A percentile compares a stretch with the other conserved stretches of the same genome.
Conservation (phyloP, 2,888 invertebrate genomes). For the Syritta pipiens region DNA sequence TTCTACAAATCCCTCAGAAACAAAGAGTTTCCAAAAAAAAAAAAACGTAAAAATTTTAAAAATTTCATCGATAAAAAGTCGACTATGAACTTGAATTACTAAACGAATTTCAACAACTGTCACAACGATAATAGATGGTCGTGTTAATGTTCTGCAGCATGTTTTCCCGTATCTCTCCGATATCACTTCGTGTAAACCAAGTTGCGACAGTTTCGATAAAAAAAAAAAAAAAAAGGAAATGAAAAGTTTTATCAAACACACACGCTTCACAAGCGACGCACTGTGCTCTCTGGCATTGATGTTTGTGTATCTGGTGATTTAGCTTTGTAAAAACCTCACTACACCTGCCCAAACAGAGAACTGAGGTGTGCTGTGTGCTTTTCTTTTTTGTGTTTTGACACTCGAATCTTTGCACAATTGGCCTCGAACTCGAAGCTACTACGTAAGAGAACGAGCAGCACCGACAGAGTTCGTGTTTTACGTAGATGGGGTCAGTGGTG, state of each 20-base stretch:
- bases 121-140: background rate
- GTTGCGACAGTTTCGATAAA: background rate
- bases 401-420: slow-evolving; percentile 2
- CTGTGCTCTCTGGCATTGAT: too few relatives aligned
- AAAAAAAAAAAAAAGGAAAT: too few relatives aligned
- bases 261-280: background rate
- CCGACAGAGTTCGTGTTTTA: background rate
- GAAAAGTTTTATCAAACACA: too few relatives aligned
- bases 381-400: background rate
- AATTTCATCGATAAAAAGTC: background rate
- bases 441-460: background rate
- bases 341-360: background rate
- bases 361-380: background rate
- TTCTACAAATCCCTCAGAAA: too few relatives aligned
- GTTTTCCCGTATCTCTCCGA: background rate
- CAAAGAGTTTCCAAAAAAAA: background rate
- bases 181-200: background rate
- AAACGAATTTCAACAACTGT: background rate
- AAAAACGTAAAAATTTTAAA: background rate
- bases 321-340: too few relatives aligned
- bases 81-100: background rate
- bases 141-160: background rate
- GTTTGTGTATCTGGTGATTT: too few relatives aligned
- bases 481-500: background rate
- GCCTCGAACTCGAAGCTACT: background rate